phyloP scores from a whole-genome alignment of 2,888 invertebrate genomes.

The Tuta absoluta region DNA sequence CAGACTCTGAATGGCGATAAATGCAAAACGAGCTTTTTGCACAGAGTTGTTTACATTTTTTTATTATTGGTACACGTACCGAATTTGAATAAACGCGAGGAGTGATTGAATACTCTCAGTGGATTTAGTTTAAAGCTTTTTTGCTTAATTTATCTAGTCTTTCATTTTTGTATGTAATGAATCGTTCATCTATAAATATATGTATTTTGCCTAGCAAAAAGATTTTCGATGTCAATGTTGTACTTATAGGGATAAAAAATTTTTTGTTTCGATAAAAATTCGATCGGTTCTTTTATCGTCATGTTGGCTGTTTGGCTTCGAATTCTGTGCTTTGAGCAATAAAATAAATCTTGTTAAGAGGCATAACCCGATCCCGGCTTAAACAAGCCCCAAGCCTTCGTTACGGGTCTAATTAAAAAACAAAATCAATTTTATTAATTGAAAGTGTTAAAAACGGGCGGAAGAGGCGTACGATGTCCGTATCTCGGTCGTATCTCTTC shows the following conservation, averaged over 20 bases:
- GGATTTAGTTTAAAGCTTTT: neutral
- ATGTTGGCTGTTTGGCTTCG: conserved; percentile 56
- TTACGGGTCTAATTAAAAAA: conserved; percentile 80
- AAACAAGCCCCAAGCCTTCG: conserved; percentile 72
- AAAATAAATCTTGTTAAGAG: conserved; percentile 79
- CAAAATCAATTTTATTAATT: conserved; percentile 82
- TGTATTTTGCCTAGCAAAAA: neutral
- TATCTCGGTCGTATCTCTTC: conserved; percentile 79
- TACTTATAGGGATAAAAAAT: conserved; percentile 49
- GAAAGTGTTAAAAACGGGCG: conserved; percentile 81
- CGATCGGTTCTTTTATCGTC: conserved; percentile 55
- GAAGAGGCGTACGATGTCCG: conserved; percentile 69
- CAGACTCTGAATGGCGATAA: conserved; percentile 45
- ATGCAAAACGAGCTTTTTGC: conserved; percentile 37
- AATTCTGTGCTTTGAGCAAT: conserved; percentile 73
- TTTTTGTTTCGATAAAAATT: conserved; percentile 61
- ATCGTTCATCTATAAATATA: neutral
- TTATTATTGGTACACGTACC: conserved; percentile 14
- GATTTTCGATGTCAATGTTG: conserved; percentile 52
- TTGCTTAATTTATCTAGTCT: neutral
- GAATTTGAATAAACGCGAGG: conserved; percentile 22
- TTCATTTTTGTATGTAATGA: neutral
- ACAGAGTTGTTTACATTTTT: conserved; percentile 23
- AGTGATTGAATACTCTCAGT: conserved; percentile 21
- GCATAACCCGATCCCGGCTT: conserved; percentile 69